Evolutionary conservation across 2,113 vertebrate genomes (phyloP).

Genomic region (Cygnus atratus): DNA sequence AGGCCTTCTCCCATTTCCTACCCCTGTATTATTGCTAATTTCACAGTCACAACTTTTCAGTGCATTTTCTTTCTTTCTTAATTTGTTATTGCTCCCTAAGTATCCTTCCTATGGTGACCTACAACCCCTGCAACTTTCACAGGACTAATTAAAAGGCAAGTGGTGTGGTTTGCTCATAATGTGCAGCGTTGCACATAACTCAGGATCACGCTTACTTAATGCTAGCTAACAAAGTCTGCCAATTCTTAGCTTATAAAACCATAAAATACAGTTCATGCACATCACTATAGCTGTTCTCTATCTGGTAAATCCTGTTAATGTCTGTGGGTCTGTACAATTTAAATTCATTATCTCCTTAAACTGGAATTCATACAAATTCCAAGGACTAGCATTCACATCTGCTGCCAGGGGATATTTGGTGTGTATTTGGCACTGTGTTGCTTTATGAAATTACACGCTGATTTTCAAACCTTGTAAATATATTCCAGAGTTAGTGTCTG

Average conservation of each 20-base stretch:
- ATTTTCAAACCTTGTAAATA: conserved; percentile 3
- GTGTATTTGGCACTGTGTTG: not conserved
- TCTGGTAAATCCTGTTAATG: not conserved
- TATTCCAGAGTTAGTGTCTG: not conserved
- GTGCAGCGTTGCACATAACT: not conserved
- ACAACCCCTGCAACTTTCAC: not conserved
- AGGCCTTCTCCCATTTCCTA: not conserved
- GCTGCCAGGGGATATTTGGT: not conserved
- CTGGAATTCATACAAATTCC: not conserved
- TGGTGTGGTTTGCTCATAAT: not conserved
- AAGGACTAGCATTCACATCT: not conserved
- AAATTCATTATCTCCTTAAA: conserved; percentile 16
- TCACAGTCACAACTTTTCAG: not conserved
- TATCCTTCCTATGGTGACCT: not conserved
- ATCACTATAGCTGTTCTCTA: not conserved
- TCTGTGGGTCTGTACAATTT: not conserved
- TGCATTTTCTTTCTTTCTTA: not conserved
- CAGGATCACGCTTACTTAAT: not conserved
- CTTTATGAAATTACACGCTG: not conserved
- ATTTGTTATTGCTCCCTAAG: not conserved
- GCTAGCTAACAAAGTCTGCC: not conserved
- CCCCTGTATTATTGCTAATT: not conserved
- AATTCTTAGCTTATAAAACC: not conserved
- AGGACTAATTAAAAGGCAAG: not conserved
- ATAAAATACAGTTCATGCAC: not conserved